Evolutionary conservation across 2,113 vertebrate species (phyloP), one percentile per base, ranked within the genome.

Genomic region (Myiopsitta monachus): DNA sequence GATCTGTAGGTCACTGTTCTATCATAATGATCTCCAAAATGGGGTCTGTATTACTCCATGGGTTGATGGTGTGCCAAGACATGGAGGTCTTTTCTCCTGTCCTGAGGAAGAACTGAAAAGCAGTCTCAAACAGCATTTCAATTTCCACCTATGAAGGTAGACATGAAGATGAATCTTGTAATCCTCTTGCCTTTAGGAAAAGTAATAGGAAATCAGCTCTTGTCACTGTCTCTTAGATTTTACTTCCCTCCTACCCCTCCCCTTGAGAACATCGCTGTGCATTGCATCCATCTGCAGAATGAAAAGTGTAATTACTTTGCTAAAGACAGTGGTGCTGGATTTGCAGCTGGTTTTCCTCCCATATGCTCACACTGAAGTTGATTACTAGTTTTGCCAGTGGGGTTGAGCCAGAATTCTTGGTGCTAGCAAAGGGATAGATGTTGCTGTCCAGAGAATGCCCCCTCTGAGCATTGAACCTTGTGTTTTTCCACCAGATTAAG

Each of bases 271-370:
- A 41, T 33, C 57, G 6, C 57, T 30, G 33, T 83, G 68, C 31
- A 5, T 83, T 93, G 43, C 85, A 87, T 83, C 77, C 18, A 23
- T 80, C 85, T 68, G 52, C 44, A 69, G 59, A 87, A 67, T 63
- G 41, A 51, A 17, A 72, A 93, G n/a, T 82, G 39, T 72, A 72
- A 81, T 90, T 77, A 10, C 44, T 68, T 82, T 61, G 73, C 88
- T 91, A 4, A 24, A 87, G 73, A 27, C 85, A 81, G 64, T 1
- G 10, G 36, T 33, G 64, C 49, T 7, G 33, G 64, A 84, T 93
- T 28, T 87, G 64, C 88, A 96, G 93, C 91, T 94, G 88, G 3
- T 90, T 84, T 77, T 77, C 27, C 39, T 95, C 39, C 72, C 19
- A 0, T 31, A 46, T 61, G 80, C 52, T 76, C 62, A 44, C 41